phyloP scores from a whole-genome alignment of 2,888 invertebrate genomes.

The Agrilus mali region DNA sequence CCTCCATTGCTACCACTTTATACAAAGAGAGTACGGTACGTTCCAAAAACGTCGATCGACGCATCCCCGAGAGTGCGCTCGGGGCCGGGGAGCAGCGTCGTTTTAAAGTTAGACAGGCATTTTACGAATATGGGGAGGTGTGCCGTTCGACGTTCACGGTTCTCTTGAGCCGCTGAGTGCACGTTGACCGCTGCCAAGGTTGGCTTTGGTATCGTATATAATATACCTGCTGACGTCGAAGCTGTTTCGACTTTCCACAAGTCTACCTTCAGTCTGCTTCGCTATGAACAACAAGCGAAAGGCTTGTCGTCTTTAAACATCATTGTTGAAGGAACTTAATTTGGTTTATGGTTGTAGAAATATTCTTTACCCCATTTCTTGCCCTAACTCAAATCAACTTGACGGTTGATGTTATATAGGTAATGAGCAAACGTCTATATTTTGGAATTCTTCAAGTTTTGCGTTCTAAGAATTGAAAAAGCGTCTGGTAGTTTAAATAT shows the following conservation, averaged over 20 bases:
- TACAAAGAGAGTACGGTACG: slow-evolving; percentile 11
- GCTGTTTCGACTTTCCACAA: no score
- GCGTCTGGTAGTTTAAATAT: no score
- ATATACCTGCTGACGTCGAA: slow-evolving; percentile 17
- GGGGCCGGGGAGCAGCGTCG: slow-evolving; percentile 2
- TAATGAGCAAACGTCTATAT: no score
- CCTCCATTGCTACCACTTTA: no score
- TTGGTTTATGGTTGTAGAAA: neutral
- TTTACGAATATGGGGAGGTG: slow-evolving; percentile 7
- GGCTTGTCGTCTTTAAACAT: neutral
- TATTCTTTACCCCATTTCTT: neutral
- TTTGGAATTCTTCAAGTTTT: no score
- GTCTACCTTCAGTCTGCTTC: slow-evolving; percentile 20
- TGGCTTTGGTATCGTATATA: slow-evolving; percentile 11
- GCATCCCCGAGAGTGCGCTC: slow-evolving; percentile 4
- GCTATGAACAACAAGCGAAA: neutral
- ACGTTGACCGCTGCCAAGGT: slow-evolving; percentile 27
- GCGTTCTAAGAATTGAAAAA: no score
- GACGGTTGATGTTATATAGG: no score
- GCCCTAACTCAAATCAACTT: neutral
- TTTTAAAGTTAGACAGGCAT: slow-evolving; percentile 4
- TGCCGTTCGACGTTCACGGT: neutral
- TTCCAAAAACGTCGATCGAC: slow-evolving; percentile 20
- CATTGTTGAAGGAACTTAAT: neutral
- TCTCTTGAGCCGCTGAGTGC: slow-evolving; percentile 15